phyloP scores from a whole-genome alignment of 2,888 invertebrate genomes.

The Ichneumon xanthorius region DNA sequence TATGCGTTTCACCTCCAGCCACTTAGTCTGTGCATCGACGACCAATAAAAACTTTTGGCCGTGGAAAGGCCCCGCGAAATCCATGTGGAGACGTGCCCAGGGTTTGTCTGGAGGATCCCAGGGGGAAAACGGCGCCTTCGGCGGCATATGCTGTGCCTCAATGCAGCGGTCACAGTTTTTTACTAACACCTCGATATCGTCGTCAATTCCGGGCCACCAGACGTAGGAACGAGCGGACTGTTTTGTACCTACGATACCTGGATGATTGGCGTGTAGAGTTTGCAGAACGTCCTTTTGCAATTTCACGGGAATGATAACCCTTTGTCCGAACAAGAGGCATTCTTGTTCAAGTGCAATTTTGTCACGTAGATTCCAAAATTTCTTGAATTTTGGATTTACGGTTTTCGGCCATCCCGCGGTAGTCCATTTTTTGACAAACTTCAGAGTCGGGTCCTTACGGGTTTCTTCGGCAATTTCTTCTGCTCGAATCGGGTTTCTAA shows the following conservation, averaged over 20 bases:
- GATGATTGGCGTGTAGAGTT: slow-evolving; percentile 44
- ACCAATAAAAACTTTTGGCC: slow-evolving; percentile 67
- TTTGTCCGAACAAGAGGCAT: slow-evolving; percentile 30
- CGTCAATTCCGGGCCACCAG: slow-evolving; percentile 51
- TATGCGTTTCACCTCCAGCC: slow-evolving; percentile 65
- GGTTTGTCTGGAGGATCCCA: slow-evolving; percentile 65
- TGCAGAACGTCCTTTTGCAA: slow-evolving; percentile 34
- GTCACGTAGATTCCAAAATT: slow-evolving; percentile 17
- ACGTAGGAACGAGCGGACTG: slow-evolving; percentile 20
- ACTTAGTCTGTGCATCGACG: slow-evolving; percentile 71
- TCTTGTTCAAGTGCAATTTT: slow-evolving; percentile 19
- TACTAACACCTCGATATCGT: slow-evolving; percentile 46
- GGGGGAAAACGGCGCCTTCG: slow-evolving; percentile 39
- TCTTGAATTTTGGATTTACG: neutral
- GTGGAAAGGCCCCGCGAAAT: slow-evolving; percentile 69
- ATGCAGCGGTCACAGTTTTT: slow-evolving; percentile 49
- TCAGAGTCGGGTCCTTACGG: slow-evolving; percentile 14
- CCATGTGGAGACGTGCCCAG: slow-evolving; percentile 66
- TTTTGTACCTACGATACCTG: slow-evolving; percentile 46
- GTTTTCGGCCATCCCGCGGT: slow-evolving; percentile 58
- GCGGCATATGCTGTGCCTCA: slow-evolving; percentile 35
- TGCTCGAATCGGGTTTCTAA: slow-evolving; percentile 32
- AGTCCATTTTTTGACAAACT: neutral
- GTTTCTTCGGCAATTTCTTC: slow-evolving; percentile 34
- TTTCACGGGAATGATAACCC: slow-evolving; percentile 31